Evolutionary conservation across 2,113 vertebrate species (phyloP), one percentile per base, ranked within the genome.

Genomic region (Tamias sibiricus): DNA sequence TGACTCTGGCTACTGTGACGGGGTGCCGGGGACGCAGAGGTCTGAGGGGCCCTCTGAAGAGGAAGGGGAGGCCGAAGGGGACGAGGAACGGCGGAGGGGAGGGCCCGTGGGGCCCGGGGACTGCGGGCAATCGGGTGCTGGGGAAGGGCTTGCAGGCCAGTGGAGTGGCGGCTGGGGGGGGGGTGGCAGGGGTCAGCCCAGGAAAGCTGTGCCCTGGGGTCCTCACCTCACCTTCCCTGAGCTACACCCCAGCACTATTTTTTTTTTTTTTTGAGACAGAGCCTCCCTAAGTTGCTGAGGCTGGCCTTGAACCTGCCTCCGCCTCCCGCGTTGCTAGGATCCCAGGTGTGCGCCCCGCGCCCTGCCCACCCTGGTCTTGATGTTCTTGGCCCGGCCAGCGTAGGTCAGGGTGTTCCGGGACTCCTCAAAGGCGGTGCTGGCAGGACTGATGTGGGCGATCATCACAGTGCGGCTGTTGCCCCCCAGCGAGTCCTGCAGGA

Each of bases 391-490:
- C 90, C 99, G 99, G 98, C 99, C 99, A 0, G 99, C 99, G 0
- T 99, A 99, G 20, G 99, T 97, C 97, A 99, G 98, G 0, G 99
- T 99, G 98, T 99, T 99, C 13, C 99, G 98, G 12, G 99, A 99
- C 97, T 99, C 99, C 96, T 99, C 99, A 2, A 99, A 99, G 57
- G 99, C 99, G 2, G 98, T 97, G 71, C 99, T 99, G 35, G 99
- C 99, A 0, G 99, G 99, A 97, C 99, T 99, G 88, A 99, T 99
- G 91, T 99, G 99, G 37, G 99, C 99, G 0, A 99, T 99, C 99
- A 99, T 99, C 94, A 99, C 99, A 0, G 99, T 99, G 59, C 98
- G 98, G 95, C 99, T 99, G 97, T 99, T 99, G 54, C 99, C 99
- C 0, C 99, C 99, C 20, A 99, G 93, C 0, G 99, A 99, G 94